Evolutionary conservation across 1,140 invertebrate species (phyloP), one percentile per base, ranked within the genome.

Genomic region (Drosophila santomea): DNA sequence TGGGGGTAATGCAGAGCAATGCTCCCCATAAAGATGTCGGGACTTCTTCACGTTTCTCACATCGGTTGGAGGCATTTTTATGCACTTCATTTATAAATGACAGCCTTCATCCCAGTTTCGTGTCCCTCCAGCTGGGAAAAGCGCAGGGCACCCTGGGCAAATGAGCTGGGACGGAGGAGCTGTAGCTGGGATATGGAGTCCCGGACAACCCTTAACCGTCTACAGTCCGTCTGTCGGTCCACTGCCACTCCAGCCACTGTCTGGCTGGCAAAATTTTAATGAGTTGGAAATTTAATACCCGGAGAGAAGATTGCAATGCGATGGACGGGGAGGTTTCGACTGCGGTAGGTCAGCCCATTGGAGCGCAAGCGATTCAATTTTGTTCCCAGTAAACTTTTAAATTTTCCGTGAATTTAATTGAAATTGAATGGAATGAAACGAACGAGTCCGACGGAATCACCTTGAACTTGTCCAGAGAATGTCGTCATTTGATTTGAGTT

Each of bases 181-280:
- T 12, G 17, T 32, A 32, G 11, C 38, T 14, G 11, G 38, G 23
- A 7, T 6, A 25, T 23, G 45, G 36, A 51, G 47, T 35, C 32
- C 44, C 44, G 32, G 45, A 47, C 57, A 60, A 44, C 52, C 32
- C 60, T 59, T 48, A 66, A 60, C 50, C 68, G 38, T 58, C 52
- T 55, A 28, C 28, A 43, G 45, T 67, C 23, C 2, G 38, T 67
- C 23, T 4, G 20, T 45, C 32, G 14, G 41, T 43, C 41, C 41
- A 14, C 44, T 59, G 59, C 56, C 47, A 52, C 56, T 41, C 58
- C 80, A 73, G 60, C 78, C 82, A 88, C n/a, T n/a, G n/a, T n/a
- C n/a, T n/a, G n/a, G n/a, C n/a, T n/a, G n/a, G 76, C 80, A 83
- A 88, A 82, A 88, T 88, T 88, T 84, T 88, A 88, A 88, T 88